A percentile compares a stretch with the other conserved stretches of the same genome.
phyloP scores from a whole-genome alignment of 92 coral and sea anemone genomes.

The Micromussa lordhowensis region DNA sequence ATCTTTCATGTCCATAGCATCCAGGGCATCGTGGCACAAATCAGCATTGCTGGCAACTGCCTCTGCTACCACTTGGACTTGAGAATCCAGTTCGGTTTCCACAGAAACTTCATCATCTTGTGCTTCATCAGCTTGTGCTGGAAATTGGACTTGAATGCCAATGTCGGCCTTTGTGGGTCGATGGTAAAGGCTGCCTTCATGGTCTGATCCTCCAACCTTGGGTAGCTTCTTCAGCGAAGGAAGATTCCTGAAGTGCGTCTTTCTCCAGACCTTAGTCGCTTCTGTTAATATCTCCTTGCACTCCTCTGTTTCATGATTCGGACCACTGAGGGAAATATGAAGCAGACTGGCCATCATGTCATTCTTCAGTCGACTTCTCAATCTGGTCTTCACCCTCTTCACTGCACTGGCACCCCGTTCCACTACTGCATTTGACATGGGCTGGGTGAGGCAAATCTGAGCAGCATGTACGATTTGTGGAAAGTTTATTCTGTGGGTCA shows the following conservation, averaged over 20 bases:
- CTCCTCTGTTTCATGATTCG: not conserved
- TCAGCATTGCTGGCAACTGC: conserved; percentile 41
- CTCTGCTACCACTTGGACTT: conserved; percentile 39
- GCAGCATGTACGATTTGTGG: conserved; percentile 50
- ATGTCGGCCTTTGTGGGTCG: conserved; percentile 31
- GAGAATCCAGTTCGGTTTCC: conserved; percentile 41
- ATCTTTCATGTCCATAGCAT: conserved; percentile 14
- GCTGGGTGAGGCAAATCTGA: conserved; percentile 58
- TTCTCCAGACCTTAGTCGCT: conserved; percentile 18
- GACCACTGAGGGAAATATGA: conserved; percentile 49
- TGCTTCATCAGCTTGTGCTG: conserved; percentile 30
- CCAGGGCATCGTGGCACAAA: conserved; percentile 43
- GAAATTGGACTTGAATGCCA: conserved; percentile 32
- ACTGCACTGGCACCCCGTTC: conserved; percentile 44
- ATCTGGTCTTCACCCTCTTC: conserved; percentile 3
- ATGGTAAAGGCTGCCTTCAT: conserved; percentile 41
- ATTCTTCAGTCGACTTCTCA: conserved; percentile 52
- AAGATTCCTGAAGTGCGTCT: conserved; percentile 11
- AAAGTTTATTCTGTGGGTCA: conserved; percentile 36
- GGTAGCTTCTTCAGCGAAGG: conserved; percentile 15
- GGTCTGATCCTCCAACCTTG: conserved; percentile 51
- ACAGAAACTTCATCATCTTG: conserved; percentile 27
- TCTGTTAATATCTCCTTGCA: conserved; percentile 4
- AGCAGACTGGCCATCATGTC: conserved; percentile 52
- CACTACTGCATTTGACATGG: conserved; percentile 57